These are phyloP conservation scores for Drosophila meridionalis DNA, from an alignment of 2,888 invertebrate genomes.

Conservation along the genomic window DNA sequence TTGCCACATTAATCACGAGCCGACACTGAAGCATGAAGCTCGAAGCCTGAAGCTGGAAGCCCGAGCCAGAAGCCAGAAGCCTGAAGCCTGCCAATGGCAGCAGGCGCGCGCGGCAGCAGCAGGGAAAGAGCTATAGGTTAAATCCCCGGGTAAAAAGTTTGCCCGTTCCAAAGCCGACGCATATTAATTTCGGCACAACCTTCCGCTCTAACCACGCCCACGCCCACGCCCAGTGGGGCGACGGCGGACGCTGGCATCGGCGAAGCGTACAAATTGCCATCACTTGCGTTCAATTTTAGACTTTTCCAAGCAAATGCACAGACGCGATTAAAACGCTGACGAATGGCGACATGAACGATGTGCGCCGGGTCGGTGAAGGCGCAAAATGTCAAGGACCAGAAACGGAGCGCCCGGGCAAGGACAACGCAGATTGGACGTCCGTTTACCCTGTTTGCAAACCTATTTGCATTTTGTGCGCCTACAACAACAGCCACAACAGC, in stretches of 20 bases:
- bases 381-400: slow-evolving; percentile 73
- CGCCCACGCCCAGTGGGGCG: neutral
- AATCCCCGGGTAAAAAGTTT: slow-evolving; percentile 67
- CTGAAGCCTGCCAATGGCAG: slow-evolving; percentile 13
- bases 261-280: slow-evolving; percentile 81
- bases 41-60: slow-evolving; percentile 14
- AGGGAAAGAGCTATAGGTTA: slow-evolving; percentile 39
- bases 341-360: slow-evolving; percentile 51
- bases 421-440: slow-evolving; percentile 25
- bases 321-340: slow-evolving; percentile 78
- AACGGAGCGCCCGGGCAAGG: slow-evolving; percentile 23
- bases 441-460: slow-evolving; percentile 28
- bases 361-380: neutral
- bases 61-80: slow-evolving; percentile 16
- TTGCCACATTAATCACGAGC: slow-evolving; percentile 77
- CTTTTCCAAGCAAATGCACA: slow-evolving; percentile 81
- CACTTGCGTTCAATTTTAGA: slow-evolving; percentile 81
- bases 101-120: slow-evolving; percentile 9
- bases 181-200: slow-evolving; percentile 77
- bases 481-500: slow-evolving; percentile 36
- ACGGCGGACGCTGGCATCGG: slow-evolving; percentile 1
- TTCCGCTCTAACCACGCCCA: slow-evolving; percentile 6
- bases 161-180: slow-evolving; percentile 57
- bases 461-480: slow-evolving; percentile 69
- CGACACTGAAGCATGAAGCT: slow-evolving; percentile 40